These are phyloP conservation scores for Campoletis raptor DNA, from an alignment of 2,888 invertebrate species.

Conservation along the genomic window DNA sequence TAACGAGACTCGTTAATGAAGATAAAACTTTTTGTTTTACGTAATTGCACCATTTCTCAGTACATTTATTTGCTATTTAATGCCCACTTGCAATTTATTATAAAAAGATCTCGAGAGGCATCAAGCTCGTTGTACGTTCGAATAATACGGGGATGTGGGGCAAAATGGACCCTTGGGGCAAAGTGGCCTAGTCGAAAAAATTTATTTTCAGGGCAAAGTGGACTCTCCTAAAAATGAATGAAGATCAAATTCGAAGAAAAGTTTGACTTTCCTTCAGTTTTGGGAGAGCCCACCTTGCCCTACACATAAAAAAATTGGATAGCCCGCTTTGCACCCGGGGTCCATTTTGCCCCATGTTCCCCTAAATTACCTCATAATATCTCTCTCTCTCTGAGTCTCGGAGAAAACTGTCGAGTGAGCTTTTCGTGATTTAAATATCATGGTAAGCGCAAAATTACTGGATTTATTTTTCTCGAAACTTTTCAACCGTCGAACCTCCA, in stretches of 20 bases:
- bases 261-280: no score
- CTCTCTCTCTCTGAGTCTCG: not conserved
- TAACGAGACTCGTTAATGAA: constrained; percentile 14
- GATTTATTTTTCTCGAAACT: constrained; percentile 34
- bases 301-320: no score
- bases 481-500: not conserved
- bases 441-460: constrained; percentile 31
- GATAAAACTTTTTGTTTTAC: constrained; percentile 12
- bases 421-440: constrained; percentile 4
- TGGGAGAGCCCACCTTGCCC: no score
- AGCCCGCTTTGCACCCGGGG: no score
- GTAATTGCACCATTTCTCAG: constrained; percentile 36
- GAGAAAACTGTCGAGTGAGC: constrained; percentile 29
- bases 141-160: no score
- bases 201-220: no score
- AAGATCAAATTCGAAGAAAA: no score
- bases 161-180: no score
- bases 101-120: not conserved
- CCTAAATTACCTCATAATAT: constrained; percentile 11
- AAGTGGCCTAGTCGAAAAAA: no score
- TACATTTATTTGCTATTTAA: not conserved
- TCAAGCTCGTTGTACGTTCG: constrained; percentile 12
- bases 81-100: not conserved
- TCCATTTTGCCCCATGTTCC: no score
- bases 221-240: no score